A percentile compares a stretch with the other conserved stretches of the same genome.
Conservation (phyloP, 1,140 invertebrate genomes). For the Luehdorfia chinensis region DNA sequence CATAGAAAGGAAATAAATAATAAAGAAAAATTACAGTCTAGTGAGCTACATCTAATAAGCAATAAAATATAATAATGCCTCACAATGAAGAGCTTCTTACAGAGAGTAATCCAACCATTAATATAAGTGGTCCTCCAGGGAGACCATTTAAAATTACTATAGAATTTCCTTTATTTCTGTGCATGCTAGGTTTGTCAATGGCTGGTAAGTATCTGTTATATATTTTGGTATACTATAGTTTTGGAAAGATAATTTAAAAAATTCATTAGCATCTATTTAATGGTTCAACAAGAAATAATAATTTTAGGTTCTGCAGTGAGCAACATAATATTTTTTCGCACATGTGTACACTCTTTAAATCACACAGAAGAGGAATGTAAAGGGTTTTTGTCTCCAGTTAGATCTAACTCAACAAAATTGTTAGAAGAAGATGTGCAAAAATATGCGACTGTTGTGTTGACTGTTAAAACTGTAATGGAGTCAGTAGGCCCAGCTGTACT, state of each 20-base stretch:
- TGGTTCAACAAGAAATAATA: background rate
- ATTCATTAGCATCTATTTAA: too few species aligned
- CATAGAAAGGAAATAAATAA: too few species aligned
- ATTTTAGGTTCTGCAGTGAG: conserved; percentile 44
- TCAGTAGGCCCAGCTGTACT: conserved; percentile 80
- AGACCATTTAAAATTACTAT: conserved; percentile 43
- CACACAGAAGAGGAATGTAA: conserved; percentile 45
- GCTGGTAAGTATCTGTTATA: conserved; percentile 36
- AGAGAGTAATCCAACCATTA: background rate
- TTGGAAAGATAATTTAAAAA: too few species aligned
- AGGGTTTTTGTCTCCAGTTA: conserved; percentile 50
- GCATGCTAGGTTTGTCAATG: conserved; percentile 40
- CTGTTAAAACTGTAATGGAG: conserved; percentile 78
- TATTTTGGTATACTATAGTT: too few species aligned
- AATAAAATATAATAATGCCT: conserved; percentile 10
- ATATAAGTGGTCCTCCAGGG: conserved; percentile 23
- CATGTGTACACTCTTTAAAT: conserved; percentile 50
- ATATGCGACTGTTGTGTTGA: conserved; percentile 78
- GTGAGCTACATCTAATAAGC: too few species aligned
- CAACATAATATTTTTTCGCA: conserved; percentile 56
- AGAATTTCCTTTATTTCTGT: conserved; percentile 52
- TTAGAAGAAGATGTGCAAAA: conserved; percentile 81
- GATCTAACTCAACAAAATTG: conserved; percentile 64
- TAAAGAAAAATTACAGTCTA: too few species aligned
- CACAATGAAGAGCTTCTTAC: background rate